Evolutionary conservation across 2,797 vertebrate species (phyloP), one percentile per base, ranked within the genome.

Genomic region (Propithecus deckenii): DNA sequence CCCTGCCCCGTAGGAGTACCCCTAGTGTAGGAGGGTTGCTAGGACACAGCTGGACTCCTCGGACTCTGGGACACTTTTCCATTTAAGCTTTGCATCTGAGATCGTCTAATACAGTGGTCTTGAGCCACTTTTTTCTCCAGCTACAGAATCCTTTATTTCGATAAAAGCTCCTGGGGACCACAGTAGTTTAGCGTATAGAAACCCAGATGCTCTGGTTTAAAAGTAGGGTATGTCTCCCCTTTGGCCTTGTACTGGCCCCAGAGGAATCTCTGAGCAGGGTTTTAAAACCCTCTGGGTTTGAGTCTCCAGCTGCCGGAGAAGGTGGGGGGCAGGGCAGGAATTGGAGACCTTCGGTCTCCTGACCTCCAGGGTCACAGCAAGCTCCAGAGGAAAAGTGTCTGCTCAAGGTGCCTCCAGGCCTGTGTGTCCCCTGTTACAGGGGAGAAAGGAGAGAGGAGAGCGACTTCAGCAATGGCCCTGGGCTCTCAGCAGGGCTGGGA

Each of bases 121-220:
- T 46, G 15, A 25, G 38, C 7, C 41, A 5, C n/a, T 83, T 28
- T 15, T 41, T 79, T 55, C 57, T 11, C 12, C 8, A 18, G 55
- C 63, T 17, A n/a, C 74, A 79, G 65, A 89, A 55, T 89, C 22
- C 23, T 89, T 87, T 84, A 75, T 63, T 71, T 41, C 55, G 23
- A 63, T n/a, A 15, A 72, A 80, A 96, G 50, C 50, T 69, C 72
- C 57, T 59, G 63, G 35, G 52, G 23, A 48, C n/a, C 25, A 30
- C 5, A 4, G 0, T 22, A 71, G 13, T 50, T 59, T 83, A 89
- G 28, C 38, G 13, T 43, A 23, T 12, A 72, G 69, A 81, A 89
- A 12, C 9, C 22, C 13, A 32, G 61, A n/a, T 83, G 35, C 67
- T 85, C 32, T 72, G 20, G 71, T 43, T 59, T 57, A n/a, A 85